These are phyloP conservation scores for Graptemys geographica DNA, from an alignment of 2,797 vertebrate species.

Conservation along the genomic window DNA sequence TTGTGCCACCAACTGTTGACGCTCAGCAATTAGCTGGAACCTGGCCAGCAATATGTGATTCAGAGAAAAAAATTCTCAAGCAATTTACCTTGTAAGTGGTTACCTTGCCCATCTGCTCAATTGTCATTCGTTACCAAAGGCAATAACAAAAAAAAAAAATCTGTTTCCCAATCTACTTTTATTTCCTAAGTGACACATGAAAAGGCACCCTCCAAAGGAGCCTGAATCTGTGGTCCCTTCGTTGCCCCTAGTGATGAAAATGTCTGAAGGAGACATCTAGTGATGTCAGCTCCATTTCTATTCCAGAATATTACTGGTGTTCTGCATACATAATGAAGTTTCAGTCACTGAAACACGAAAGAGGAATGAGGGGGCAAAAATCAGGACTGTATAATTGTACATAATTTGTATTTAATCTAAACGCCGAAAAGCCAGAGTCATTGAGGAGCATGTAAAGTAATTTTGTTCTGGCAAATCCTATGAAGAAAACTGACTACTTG, in stretches of 20 bases:
- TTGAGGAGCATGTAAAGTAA: neutral
- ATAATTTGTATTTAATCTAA: neutral
- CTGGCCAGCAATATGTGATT: neutral
- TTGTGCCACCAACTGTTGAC: neutral
- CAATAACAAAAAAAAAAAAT: neutral
- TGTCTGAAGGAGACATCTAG: neutral
- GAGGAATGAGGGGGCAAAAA: neutral
- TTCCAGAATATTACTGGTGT: neutral
- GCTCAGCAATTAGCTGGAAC: neutral
- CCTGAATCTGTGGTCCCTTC: neutral
- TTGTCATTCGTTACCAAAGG: neutral
- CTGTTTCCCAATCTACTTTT: neutral
- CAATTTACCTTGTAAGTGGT: neutral
- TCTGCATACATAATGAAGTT: neutral
- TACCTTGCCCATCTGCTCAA: neutral
- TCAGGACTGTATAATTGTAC: neutral
- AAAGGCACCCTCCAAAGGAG: neutral
- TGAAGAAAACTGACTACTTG: neutral
- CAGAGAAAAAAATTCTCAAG: neutral
- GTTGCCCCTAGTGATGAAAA: neutral
- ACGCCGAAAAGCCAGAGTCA: slow-evolving; percentile 6
- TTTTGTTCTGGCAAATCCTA: slow-evolving; percentile 27
- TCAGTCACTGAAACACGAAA: neutral
- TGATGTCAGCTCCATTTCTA: neutral
- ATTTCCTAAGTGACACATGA: neutral